Evolutionary conservation across 92 coral and sea anemone genomes (phyloP), one percentile per base, ranked within the genome.

Genomic region (Heliopora coerulea): DNA sequence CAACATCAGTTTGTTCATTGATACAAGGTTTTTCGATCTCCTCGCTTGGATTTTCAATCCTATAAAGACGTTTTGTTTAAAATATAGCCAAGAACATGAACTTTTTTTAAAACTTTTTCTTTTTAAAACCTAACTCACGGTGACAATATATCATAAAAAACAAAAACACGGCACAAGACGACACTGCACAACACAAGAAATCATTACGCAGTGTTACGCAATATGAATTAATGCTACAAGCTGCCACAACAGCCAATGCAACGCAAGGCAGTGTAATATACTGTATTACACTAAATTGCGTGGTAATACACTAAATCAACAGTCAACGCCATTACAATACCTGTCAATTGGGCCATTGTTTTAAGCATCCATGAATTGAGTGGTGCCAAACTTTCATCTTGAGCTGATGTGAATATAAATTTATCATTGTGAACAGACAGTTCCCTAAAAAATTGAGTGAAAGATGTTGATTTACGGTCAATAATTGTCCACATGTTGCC

Each of bases 11-110:
- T 52, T 70, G 29, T 33, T 70, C 33, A 70, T 52, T 8, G 77
- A 52, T 23, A 54, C 37, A 19, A 70, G 48, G 31, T 52, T 32
- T 52, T 30, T 70, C 20, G 63, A 54, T 14, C 50, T 27, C 23
- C 77, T 54, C 32, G 77, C 64, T 70, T 70, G 32, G 14, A 70
- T 23, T 54, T 70, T 70, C 50, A 70, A 33, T 12, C 64, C 77
- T 70, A 10, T 3, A 15, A 28, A n/a, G n/a, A 35, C 11, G 4
- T 37, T 4, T 37, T 37, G 11, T 37, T n/a, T n/a, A n/a, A n/a
- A n/a, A n/a, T n/a, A n/a, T n/a, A 7, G 1, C 32, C 32, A 61
- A 37, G 24, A 65, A 39, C 19, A 65, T 3, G 18, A 42, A 39
- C 24, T 1, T 35, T 1, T 33, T 33, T n/a, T n/a, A n/a, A n/a